A percentile compares a stretch with the other conserved stretches of the same genome.
Evolutionary conservation across 2,113 vertebrate genomes (phyloP).

Genomic region (Alexandromys fortis): DNA sequence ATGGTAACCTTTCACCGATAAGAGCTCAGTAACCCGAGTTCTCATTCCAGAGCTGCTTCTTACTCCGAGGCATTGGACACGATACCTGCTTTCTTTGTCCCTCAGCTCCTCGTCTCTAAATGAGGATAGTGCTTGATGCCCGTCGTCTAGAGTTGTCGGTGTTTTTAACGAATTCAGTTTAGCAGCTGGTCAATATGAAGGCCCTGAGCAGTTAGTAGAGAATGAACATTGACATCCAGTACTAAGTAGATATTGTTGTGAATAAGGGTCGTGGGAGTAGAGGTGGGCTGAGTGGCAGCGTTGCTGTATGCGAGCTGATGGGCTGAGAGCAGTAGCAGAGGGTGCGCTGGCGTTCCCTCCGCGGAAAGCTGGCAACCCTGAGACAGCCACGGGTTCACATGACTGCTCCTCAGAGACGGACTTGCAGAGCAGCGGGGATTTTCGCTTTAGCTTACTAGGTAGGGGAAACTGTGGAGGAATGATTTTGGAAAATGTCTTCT

Average conservation of each 20-base stretch:
- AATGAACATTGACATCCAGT: neutral
- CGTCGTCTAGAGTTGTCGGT: neutral
- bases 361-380: neutral
- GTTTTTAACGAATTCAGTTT: neutral
- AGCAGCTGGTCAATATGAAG: neutral
- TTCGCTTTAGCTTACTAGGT: neutral
- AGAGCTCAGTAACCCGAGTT: neutral
- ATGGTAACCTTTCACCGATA: neutral
- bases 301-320: neutral
- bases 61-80: neutral
- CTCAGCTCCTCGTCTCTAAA: neutral
- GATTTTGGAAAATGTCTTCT: neutral
- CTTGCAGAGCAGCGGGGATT: neutral
- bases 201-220: conserved; percentile 14
- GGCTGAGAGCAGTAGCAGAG: neutral
- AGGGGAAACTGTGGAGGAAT: neutral
- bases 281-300: neutral
- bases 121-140: neutral
- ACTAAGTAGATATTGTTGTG: neutral
- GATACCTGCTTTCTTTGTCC: neutral
- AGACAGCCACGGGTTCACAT: neutral
- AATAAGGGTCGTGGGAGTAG: neutral
- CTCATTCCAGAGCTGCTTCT: neutral
- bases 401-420: neutral
- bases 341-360: neutral